phyloP scores from a whole-genome alignment of 2,797 vertebrate species.

The Acridotheres tristis region DNA sequence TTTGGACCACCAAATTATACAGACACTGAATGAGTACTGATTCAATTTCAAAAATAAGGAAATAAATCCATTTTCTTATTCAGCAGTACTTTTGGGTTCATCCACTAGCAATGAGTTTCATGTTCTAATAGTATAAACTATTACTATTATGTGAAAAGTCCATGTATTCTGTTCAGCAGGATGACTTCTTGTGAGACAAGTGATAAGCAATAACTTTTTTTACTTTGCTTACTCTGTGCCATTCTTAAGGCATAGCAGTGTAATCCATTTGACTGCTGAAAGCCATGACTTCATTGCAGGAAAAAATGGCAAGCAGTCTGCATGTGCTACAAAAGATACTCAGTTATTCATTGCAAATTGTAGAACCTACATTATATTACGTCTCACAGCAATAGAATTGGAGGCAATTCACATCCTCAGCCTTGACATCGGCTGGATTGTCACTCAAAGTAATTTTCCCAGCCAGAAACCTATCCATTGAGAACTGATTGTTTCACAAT shows the following conservation, averaged over 20 bases:
- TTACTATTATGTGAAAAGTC: neutral
- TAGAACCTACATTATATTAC: neutral
- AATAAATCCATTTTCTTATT: neutral
- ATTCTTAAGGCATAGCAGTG: neutral
- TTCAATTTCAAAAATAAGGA: neutral
- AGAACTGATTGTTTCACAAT: neutral
- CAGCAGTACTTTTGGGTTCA: neutral
- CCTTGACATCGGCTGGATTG: neutral
- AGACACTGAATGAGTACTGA: neutral
- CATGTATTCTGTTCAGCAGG: neutral
- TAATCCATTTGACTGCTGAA: neutral
- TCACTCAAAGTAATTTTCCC: neutral
- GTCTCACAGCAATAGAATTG: neutral
- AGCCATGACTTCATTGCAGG: neutral
- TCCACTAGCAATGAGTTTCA: neutral
- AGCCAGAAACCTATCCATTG: neutral
- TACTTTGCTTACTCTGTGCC: neutral
- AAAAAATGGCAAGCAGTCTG: neutral
- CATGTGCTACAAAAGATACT: neutral
- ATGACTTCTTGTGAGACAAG: neutral
- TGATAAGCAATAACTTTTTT: neutral
- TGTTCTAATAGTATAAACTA: neutral
- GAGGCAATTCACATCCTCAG: neutral
- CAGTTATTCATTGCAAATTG: neutral
- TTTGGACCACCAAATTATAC: neutral